Percentiles rank a stretch among this genome's conserved stretches.
Evolutionary conservation across 2,113 vertebrate species (phyloP).

Genomic region (Platysternon megacephalum): DNA sequence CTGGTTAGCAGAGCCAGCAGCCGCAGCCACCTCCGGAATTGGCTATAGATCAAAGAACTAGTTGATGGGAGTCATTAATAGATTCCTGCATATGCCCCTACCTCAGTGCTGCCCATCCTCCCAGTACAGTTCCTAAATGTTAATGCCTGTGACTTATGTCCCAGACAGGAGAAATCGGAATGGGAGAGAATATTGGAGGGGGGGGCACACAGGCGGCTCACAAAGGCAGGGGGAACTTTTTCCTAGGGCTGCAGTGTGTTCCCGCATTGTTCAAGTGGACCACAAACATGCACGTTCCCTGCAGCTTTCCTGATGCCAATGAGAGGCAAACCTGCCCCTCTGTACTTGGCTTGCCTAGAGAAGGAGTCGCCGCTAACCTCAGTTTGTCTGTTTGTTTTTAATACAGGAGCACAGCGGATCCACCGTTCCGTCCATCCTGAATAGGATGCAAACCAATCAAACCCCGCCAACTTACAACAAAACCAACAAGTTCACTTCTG

Average conservation of each 20-base stretch:
- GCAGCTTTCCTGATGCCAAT: background rate
- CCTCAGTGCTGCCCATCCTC: background rate
- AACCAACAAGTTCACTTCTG: conserved; percentile 97
- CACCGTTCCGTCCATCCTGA: conserved; percentile 96
- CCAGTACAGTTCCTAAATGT: background rate
- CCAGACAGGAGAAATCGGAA: background rate
- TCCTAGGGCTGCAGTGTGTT: background rate
- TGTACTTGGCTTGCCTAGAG: fast-evolving
- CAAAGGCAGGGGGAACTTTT: background rate
- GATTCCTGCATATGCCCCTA: background rate
- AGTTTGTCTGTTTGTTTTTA: background rate
- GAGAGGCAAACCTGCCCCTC: background rate
- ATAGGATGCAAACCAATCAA: conserved; percentile 97
- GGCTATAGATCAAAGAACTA: background rate
- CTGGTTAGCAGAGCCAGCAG: background rate
- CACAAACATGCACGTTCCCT: background rate
- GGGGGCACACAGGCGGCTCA: background rate
- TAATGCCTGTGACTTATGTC: background rate
- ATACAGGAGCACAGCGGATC: conserved; percentile 95
- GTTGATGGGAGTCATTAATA: background rate
- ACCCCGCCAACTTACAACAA: conserved; percentile 97
- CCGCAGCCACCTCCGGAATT: background rate
- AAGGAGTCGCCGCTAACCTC: background rate
- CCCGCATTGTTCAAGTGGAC: background rate
- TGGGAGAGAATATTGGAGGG: background rate